Conservation (phyloP, 2,888 invertebrate species). For the Leptopterna dolabrata region DNA sequence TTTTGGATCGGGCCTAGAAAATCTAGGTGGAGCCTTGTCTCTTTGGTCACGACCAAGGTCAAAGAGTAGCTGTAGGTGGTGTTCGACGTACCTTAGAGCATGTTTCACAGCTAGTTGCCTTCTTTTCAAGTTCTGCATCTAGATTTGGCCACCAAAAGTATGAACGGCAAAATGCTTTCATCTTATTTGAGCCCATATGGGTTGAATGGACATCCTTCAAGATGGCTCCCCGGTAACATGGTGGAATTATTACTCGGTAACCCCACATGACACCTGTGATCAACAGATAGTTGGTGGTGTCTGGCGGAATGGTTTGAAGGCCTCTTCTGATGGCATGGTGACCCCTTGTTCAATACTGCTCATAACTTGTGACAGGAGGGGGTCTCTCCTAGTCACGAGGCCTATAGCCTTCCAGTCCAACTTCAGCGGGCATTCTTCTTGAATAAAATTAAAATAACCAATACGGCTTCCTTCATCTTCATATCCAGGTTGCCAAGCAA, state of each 20-base stretch:
- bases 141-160: constrained; percentile 42
- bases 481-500: background rate
- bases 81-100: background rate
- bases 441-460: too few relatives aligned
- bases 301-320: background rate
- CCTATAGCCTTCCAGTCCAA: too few relatives aligned
- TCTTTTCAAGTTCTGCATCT: constrained; percentile 17
- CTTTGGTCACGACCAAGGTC: too few relatives aligned
- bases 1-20: constrained; percentile 25
- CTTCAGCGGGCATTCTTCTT: too few relatives aligned
- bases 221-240: background rate
- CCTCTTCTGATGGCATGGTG: background rate
- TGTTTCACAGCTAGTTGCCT: background rate
- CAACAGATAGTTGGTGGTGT: constrained; percentile 18
- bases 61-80: too few relatives aligned
- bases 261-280: constrained; percentile 49
- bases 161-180: background rate
- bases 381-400: background rate
- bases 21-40: background rate
- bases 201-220: constrained; percentile 39
- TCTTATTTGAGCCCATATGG: constrained; percentile 57
- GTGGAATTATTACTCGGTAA: constrained; percentile 47
- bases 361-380: background rate
- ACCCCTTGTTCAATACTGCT: background rate
- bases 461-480: background rate